Percentiles rank a stretch among this genome's conserved stretches.
Conservation (phyloP, 2,888 invertebrate species). For the Rhagonycha fulva region DNA sequence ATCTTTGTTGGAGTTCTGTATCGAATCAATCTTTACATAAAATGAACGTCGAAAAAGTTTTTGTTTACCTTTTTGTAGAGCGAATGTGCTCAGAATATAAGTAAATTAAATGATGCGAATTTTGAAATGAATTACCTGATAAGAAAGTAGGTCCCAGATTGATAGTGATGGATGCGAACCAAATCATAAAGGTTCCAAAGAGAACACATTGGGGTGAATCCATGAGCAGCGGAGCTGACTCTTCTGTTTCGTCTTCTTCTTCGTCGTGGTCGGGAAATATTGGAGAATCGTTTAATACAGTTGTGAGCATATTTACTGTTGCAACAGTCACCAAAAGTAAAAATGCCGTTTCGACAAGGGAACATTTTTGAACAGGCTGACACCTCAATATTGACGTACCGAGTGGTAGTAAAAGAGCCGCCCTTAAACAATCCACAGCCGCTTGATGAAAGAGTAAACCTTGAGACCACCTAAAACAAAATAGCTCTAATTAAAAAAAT, state of each 20-base stretch:
- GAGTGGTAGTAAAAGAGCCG: conserved; percentile 77
- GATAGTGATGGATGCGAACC: conserved; percentile 90
- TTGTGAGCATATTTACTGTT: conserved; percentile 88
- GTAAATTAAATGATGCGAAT: background rate
- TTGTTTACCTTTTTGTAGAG: background rate
- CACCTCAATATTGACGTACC: conserved; percentile 81
- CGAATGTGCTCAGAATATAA: background rate
- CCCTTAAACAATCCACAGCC: conserved; percentile 80
- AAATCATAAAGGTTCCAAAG: conserved; percentile 91
- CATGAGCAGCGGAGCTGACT: conserved; percentile 71
- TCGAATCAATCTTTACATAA: background rate
- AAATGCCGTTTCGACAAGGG: conserved; percentile 86
- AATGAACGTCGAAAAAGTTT: background rate
- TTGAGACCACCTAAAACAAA: conserved; percentile 75
- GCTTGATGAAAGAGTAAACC: conserved; percentile 85
- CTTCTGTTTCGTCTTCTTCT: conserved; percentile 56
- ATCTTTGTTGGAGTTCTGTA: background rate
- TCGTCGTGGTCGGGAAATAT: conserved; percentile 78
- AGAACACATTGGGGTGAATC: conserved; percentile 88
- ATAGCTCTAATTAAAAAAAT: background rate
- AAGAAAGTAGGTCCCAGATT: conserved; percentile 88
- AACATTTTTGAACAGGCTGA: conserved; percentile 84
- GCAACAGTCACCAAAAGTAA: conserved; percentile 86
- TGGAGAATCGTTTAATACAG: conserved; percentile 83
- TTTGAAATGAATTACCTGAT: conserved; percentile 59